These are phyloP conservation scores for Eulacestoma nigropectus DNA, from an alignment of 2,113 vertebrate species.

Conservation along the genomic window DNA sequence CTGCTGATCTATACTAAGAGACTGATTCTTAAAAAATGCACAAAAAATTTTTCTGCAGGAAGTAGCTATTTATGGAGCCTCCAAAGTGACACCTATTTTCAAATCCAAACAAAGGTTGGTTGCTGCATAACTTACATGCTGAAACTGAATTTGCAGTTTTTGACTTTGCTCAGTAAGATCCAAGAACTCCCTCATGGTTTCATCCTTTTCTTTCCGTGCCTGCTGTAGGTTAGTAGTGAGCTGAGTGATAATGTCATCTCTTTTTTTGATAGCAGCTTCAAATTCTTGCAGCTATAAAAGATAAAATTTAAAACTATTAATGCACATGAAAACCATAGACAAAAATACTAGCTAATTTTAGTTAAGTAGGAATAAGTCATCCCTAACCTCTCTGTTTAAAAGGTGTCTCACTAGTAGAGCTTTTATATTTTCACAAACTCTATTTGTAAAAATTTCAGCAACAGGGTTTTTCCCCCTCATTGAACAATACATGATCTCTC, in stretches of 20 bases:
- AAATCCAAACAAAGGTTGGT: not conserved
- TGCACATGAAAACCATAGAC: not conserved
- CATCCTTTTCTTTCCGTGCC: conserved; percentile 90
- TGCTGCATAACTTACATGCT: conserved; percentile 80
- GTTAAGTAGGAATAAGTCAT: not conserved
- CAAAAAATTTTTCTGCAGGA: not conserved
- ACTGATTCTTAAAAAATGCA: not conserved
- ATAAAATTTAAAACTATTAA: not conserved
- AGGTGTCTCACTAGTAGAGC: not conserved
- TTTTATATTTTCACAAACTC: not conserved
- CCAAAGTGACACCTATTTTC: not conserved
- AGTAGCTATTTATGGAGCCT: not conserved
- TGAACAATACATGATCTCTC: not conserved
- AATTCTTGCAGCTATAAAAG: conserved; percentile 89
- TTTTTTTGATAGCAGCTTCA: conserved; percentile 92
- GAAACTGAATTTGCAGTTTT: conserved; percentile 93
- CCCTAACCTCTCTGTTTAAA: not conserved
- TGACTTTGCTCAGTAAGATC: conserved; percentile 93
- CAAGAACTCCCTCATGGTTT: conserved; percentile 92
- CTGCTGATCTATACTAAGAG: not conserved
- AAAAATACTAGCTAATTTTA: not conserved
- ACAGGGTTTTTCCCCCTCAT: not conserved
- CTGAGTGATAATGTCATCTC: conserved; percentile 95
- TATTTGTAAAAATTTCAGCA: not conserved
- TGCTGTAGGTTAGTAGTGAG: conserved; percentile 94